These are phyloP conservation scores for Parazoanthus swiftii DNA, from an alignment of 92 coral and sea anemone species.

Conservation along the genomic window DNA sequence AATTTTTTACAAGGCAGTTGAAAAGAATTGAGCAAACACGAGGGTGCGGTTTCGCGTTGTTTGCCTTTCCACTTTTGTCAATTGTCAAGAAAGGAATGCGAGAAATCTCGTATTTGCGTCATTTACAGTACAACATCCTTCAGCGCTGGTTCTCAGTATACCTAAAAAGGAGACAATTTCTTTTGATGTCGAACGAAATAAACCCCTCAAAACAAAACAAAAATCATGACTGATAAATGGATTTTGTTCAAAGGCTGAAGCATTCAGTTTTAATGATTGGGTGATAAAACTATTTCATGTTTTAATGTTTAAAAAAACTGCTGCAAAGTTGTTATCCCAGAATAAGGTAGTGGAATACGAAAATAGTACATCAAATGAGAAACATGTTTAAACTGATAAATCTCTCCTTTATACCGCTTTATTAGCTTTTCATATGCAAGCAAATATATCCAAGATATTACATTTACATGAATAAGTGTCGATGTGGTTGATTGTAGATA, in stretches of 20 bases:
- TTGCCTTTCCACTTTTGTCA: constrained; percentile 27
- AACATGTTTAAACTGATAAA: not conserved
- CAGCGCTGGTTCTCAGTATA: not conserved
- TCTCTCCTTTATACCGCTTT: not conserved
- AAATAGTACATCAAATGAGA: not conserved
- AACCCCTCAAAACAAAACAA: not conserved
- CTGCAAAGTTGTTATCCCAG: not conserved
- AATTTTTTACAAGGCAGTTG: constrained; percentile 42
- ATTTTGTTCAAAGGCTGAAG: not conserved
- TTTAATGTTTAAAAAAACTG: not conserved
- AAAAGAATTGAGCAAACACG: constrained; percentile 36
- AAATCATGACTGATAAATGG: not conserved
- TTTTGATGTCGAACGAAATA: not conserved
- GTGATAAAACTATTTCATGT: not conserved
- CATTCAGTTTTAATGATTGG: not conserved
- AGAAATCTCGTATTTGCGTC: constrained; percentile 35
- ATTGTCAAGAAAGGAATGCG: constrained; percentile 37
- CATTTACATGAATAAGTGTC: not conserved
- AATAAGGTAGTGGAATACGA: not conserved
- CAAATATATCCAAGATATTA: not conserved
- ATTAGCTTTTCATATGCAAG: not conserved
- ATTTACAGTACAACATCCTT: constrained; percentile 3
- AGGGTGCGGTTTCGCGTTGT: constrained; percentile 24
- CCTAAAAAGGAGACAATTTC: constrained; percentile 27
- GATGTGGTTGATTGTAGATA: not conserved